Percentiles rank a stretch among this genome's conserved stretches.
Conservation (phyloP, 1,140 invertebrate genomes). For the Cardiocondyla obscurior region DNA sequence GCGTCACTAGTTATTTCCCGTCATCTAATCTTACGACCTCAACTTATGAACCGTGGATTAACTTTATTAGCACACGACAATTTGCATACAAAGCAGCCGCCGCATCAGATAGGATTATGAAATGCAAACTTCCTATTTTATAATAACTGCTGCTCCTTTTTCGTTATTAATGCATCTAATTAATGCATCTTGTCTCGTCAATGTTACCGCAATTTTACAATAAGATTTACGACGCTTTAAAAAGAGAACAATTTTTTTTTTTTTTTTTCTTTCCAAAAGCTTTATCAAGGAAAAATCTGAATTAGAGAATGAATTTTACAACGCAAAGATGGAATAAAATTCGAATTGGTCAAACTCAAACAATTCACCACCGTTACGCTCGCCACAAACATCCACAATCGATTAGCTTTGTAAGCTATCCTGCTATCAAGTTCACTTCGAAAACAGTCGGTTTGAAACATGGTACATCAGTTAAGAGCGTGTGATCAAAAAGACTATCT, state of each 20-base stretch:
- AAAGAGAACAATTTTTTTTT: background rate
- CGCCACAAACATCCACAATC: slow-evolving; percentile 43
- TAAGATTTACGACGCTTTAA: slow-evolving; percentile 9
- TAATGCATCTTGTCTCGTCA: slow-evolving; percentile 59
- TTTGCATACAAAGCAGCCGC: slow-evolving; percentile 66
- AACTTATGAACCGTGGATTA: slow-evolving; percentile 27
- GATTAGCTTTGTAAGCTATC: slow-evolving; percentile 29
- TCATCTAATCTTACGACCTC: slow-evolving; percentile 4
- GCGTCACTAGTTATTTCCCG: slow-evolving; percentile 18
- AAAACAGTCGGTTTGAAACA: slow-evolving; percentile 12
- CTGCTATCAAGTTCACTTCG: slow-evolving; percentile 16
- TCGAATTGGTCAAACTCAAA: background rate
- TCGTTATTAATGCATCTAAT: slow-evolving; percentile 41
- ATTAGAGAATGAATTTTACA: background rate
- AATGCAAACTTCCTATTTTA: slow-evolving; percentile 61
- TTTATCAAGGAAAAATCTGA: background rate
- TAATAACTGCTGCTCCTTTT: slow-evolving; percentile 55
- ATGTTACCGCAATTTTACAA: background rate
- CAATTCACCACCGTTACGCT: background rate
- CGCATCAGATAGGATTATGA: slow-evolving; percentile 62
- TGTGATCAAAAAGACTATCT: background rate
- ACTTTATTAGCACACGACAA: slow-evolving; percentile 63
- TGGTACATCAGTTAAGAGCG: background rate
- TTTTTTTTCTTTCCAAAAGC: background rate
- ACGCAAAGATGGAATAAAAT: background rate